These are phyloP conservation scores for Solenopsis fugax DNA, from an alignment of 1,140 invertebrate genomes.

Conservation along the genomic window DNA sequence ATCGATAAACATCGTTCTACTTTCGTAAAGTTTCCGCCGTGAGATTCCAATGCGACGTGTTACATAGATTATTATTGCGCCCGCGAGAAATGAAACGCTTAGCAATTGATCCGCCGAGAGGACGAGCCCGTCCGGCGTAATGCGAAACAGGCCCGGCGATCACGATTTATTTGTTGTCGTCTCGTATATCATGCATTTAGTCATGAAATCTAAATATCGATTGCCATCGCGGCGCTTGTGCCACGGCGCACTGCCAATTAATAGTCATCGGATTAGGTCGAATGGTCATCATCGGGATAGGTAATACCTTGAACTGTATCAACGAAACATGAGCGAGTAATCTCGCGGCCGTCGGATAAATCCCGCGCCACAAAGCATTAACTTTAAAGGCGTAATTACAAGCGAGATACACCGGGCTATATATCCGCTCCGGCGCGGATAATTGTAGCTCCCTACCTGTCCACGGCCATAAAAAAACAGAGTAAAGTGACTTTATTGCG, in stretches of 20 bases:
- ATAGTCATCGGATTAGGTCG: background rate
- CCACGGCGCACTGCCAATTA: background rate
- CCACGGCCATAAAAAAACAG: background rate
- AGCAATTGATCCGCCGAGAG: conserved; percentile 33
- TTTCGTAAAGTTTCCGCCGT: conserved; percentile 29
- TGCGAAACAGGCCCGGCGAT: background rate
- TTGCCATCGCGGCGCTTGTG: background rate
- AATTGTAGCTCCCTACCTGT: background rate
- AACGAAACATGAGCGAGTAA: background rate
- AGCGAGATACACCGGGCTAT: background rate
- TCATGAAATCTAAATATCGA: conserved; percentile 31
- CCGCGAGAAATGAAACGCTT: background rate
- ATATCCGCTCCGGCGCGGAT: background rate
- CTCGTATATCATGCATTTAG: conserved; percentile 23
- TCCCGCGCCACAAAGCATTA: background rate
- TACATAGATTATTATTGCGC: conserved; percentile 29
- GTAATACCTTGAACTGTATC: conserved; percentile 13
- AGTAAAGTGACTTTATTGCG: conserved; percentile 34
- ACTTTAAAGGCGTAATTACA: conserved; percentile 39
- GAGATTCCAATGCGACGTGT: conserved; percentile 23
- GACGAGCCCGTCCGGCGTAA: background rate
- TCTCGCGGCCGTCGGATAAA: conserved; percentile 5
- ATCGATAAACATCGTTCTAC: conserved; percentile 53
- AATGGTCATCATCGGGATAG: background rate
- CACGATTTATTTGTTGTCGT: conserved; percentile 35